Percentiles rank a stretch among this genome's conserved stretches.
phyloP scores from a whole-genome alignment of 1,140 invertebrate genomes.

The Pollicipes pollicipes region DNA sequence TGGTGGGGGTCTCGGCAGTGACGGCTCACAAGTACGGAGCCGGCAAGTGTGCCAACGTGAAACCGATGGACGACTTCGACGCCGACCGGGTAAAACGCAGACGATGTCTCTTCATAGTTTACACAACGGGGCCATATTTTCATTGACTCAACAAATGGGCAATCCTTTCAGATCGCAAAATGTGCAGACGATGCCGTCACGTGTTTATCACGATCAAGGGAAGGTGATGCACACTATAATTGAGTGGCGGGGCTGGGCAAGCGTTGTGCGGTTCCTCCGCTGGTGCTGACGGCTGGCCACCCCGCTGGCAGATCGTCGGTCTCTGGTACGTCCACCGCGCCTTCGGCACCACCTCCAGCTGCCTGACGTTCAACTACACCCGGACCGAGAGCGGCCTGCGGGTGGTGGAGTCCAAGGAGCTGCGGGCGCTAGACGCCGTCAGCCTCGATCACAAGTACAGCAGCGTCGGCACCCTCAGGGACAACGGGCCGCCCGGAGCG shows the following conservation, averaged over 20 bases:
- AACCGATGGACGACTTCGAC: background rate
- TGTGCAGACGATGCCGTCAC: too few relatives aligned
- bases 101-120: too few relatives aligned
- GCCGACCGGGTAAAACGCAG: background rate
- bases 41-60: background rate
- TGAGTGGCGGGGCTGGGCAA: too few relatives aligned
- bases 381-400: background rate
- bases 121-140: too few relatives aligned
- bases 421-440: background rate
- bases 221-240: too few relatives aligned
- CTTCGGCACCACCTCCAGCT: background rate
- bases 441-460: background rate
- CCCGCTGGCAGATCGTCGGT: background rate
- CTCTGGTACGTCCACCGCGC: background rate
- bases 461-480: background rate
- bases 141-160: too few relatives aligned
- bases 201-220: too few relatives aligned
- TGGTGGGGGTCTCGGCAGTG: background rate
- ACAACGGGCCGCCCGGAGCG: background rate
- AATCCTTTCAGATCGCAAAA: too few relatives aligned
- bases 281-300: too few relatives aligned
- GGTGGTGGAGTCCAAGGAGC: background rate
- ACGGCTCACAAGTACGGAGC: background rate
- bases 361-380: background rate
- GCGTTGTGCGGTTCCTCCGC: too few relatives aligned